A percentile compares a stretch with the other conserved stretches of the same genome.
Conservation (phyloP, 1,140 invertebrate species). For the Pseudomyrmex dendroicus region DNA sequence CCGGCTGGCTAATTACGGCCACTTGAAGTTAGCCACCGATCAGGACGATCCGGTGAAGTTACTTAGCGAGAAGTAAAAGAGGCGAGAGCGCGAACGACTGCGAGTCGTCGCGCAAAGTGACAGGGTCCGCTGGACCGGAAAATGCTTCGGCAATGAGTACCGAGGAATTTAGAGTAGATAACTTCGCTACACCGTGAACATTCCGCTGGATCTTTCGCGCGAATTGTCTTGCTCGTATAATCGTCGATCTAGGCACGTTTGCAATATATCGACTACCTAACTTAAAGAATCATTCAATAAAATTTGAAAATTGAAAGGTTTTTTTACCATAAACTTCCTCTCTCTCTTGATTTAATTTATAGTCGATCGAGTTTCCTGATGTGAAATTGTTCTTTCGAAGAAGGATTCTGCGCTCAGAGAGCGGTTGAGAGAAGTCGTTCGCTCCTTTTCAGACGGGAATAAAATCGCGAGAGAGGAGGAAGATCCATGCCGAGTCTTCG, state of each 20-base stretch:
- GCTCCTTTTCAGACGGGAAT: slow-evolving; percentile 8
- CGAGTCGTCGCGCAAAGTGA: slow-evolving; percentile 56
- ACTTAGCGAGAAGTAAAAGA: slow-evolving; percentile 39
- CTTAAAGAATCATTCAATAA: background rate
- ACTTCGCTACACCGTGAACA: background rate
- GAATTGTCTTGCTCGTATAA: slow-evolving; percentile 28
- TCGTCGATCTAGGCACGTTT: background rate
- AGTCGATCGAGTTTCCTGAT: slow-evolving; percentile 10
- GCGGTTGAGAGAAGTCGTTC: slow-evolving; percentile 20
- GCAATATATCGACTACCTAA: background rate
- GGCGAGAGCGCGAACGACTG: slow-evolving; percentile 17
- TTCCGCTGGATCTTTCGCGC: slow-evolving; percentile 8
- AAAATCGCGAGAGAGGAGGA: slow-evolving; percentile 30
- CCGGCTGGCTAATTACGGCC: slow-evolving; percentile 27
- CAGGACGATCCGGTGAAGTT: slow-evolving; percentile 27
- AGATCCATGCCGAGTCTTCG: background rate
- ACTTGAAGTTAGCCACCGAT: slow-evolving; percentile 20
- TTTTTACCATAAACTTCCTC: background rate
- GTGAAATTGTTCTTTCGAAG: slow-evolving; percentile 39
- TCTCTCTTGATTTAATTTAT: background rate
- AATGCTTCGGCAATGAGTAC: slow-evolving; percentile 36
- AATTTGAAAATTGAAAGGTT: background rate
- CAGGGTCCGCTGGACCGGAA: slow-evolving; percentile 52
- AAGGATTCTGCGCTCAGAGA: background rate
- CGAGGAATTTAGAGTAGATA: slow-evolving; percentile 33